Evolutionary conservation across 2,113 vertebrate species (phyloP), one percentile per base, ranked within the genome.

Genomic region (Aepyceros melampus): DNA sequence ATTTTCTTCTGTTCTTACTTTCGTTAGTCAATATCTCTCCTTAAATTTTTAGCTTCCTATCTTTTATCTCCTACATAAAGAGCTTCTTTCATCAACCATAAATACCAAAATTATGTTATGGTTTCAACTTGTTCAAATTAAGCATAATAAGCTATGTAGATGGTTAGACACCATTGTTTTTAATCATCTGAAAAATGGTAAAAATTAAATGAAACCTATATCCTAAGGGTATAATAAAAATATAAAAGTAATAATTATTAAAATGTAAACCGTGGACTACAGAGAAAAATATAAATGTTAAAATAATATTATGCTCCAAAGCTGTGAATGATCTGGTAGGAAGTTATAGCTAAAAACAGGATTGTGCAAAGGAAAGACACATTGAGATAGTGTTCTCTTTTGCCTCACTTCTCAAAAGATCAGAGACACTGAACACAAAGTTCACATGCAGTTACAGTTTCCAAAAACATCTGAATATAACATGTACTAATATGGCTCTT

Each of bases 111-210:
- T 95, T 60, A 93, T 56, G 19, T 78, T 86, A 92, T 21, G 21
- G 56, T 90, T 92, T 95, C 58, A 60, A 76, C 29, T 87, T 94
- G 53, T 49, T 97, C 62, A 82, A 94, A 88, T 82, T 64, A 56
- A 96, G 53, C n/a, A 85, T 81, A 79, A 93, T 45, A 94, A 91
- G 62, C 87, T 76, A 81, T 51, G 91, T 51, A 87, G 87, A 90
- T 83, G 40, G 6, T 87, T 87, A 89, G 49, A 85, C 9, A 82
- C 2, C 29, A n/a, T 92, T 96, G 62, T 58, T 94, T 97, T 53
- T 85, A 98, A 85, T 97, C 55, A 97, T 62, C 76, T 97, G 43
- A 95, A 95, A 91, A 97, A 95, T 36, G 93, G 87, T 88, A 97
- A 88, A 76, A 97, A 84, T 64, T 45, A 98, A 98, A 89, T 62